Percentiles rank a stretch among this genome's conserved stretches.
These are phyloP conservation scores for Columbina picui DNA, from an alignment of 2,113 vertebrate species.

Conservation along the genomic window DNA sequence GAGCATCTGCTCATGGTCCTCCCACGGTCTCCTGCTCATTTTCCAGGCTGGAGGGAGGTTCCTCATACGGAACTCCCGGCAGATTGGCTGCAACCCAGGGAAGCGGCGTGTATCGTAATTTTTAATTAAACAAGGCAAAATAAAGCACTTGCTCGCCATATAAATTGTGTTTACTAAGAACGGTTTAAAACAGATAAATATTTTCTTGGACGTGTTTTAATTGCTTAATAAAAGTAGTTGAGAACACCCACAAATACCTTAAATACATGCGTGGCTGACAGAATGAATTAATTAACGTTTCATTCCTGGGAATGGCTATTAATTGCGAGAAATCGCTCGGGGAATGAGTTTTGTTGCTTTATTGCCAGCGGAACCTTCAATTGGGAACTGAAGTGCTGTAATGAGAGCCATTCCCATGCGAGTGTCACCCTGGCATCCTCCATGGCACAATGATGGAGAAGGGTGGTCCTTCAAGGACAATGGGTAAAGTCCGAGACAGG, in stretches of 20 bases:
- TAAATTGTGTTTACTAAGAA: constrained; percentile 45
- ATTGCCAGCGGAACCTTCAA: neutral
- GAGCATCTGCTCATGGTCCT: neutral
- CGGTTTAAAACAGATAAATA: constrained; percentile 63
- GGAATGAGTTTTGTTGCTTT: constrained; percentile 29
- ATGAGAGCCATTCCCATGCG: fast-evolving
- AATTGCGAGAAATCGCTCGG: constrained; percentile 43
- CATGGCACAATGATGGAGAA: neutral
- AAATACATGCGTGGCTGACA: constrained; percentile 52
- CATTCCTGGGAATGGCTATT: constrained; percentile 37
- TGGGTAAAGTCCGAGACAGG: too few relatives aligned
- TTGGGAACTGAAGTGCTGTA: neutral
- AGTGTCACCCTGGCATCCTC: too few relatives aligned
- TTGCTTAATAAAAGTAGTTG: constrained; percentile 60
- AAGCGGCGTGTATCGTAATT: neutral
- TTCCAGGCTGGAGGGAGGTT: too few relatives aligned
- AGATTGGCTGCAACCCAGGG: neutral
- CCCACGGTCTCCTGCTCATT: neutral
- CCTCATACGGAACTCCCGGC: neutral
- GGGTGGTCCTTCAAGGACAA: too few relatives aligned
- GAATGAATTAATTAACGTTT: constrained; percentile 70
- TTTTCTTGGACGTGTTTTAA: constrained; percentile 62
- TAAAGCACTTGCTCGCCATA: constrained; percentile 33
- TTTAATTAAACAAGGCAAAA: constrained; percentile 65
- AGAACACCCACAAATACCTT: constrained; percentile 62